Evolutionary conservation across 2,888 invertebrate genomes (phyloP).

Genomic region (Trichopoda pennipes): DNA sequence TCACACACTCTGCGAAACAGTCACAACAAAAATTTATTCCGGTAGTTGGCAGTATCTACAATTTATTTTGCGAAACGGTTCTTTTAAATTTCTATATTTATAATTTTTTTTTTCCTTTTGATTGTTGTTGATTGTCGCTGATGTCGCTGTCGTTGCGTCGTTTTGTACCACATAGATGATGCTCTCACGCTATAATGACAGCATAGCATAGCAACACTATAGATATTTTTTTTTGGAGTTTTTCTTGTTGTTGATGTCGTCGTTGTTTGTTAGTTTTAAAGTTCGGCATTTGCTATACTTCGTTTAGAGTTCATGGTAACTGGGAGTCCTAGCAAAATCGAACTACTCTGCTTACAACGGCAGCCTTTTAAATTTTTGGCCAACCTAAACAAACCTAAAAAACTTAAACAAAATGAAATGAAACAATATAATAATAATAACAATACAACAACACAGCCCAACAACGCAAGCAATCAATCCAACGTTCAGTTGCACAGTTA

Average conservation of each 20-base stretch:
- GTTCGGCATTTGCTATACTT: constrained; percentile 67
- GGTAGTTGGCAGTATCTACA: constrained; percentile 52
- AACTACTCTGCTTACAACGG: constrained; percentile 56
- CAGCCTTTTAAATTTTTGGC: constrained; percentile 40
- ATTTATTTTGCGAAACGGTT: constrained; percentile 50
- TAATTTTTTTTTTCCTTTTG: constrained; percentile 11
- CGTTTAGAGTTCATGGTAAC: constrained; percentile 68
- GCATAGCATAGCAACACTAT: constrained; percentile 33
- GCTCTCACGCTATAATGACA: constrained; percentile 35
- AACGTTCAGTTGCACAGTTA: constrained; percentile 50
- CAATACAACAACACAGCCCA: constrained; percentile 13
- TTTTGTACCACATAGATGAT: constrained; percentile 35
- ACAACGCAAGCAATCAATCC: constrained; percentile 38
- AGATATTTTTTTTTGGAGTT: constrained; percentile 1
- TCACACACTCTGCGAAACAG: constrained; percentile 56
- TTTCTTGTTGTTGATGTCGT: constrained; percentile 9
- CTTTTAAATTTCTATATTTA: constrained; percentile 10
- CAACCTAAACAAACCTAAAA: constrained; percentile 38
- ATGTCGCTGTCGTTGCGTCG: constrained; percentile 41
- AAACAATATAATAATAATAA: constrained; percentile 36
- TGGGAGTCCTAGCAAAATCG: constrained; percentile 58
- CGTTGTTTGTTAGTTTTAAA: constrained; percentile 50
- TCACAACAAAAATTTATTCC: constrained; percentile 56
- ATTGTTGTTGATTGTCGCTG: constrained; percentile 10
- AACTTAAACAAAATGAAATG: constrained; percentile 32